These are phyloP conservation scores for Periophthalmus magnuspinnatus DNA, from an alignment of 2,797 vertebrate species.

Conservation along the genomic window DNA sequence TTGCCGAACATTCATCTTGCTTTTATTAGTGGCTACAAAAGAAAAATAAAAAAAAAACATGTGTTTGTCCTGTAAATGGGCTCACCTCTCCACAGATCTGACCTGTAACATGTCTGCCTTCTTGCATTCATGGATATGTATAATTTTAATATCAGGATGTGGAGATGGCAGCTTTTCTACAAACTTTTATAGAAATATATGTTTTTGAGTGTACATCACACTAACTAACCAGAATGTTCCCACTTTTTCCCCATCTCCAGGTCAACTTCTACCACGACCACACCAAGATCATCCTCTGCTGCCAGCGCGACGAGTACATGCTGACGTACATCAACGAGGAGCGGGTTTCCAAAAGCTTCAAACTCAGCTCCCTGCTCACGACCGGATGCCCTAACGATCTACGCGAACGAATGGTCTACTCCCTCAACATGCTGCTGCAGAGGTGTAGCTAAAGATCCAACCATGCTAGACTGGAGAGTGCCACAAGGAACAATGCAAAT, in stretches of 20 bases:
- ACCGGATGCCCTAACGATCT: constrained; percentile 88
- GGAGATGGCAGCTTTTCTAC: too few species aligned
- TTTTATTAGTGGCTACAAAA: too few species aligned
- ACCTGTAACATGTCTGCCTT: too few species aligned
- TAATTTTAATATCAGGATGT: too few species aligned
- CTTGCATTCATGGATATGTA: too few species aligned
- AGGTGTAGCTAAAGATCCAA: constrained; percentile 83
- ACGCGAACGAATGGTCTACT: constrained; percentile 92
- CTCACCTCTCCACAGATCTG: too few species aligned
- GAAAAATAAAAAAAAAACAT: too few species aligned
- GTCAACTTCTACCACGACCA: constrained; percentile 99
- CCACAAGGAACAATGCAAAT: constrained; percentile 29
- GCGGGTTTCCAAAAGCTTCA: constrained; percentile 89
- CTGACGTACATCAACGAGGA: constrained; percentile 98
- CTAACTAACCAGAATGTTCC: too few species aligned
- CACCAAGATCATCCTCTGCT: constrained; percentile 96
- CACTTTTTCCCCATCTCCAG: constrained; percentile 43
- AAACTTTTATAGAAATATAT: too few species aligned
- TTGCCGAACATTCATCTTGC: too few species aligned
- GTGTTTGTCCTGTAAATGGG: too few species aligned
- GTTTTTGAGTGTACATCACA: too few species aligned
- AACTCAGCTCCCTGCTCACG: constrained; percentile 85
- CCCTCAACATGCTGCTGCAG: constrained; percentile 96
- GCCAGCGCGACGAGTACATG: constrained; percentile 89
- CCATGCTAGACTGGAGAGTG: constrained; percentile 18